Evolutionary conservation across 2,888 invertebrate genomes (phyloP).

Genomic region (Tenodera sinensis): DNA sequence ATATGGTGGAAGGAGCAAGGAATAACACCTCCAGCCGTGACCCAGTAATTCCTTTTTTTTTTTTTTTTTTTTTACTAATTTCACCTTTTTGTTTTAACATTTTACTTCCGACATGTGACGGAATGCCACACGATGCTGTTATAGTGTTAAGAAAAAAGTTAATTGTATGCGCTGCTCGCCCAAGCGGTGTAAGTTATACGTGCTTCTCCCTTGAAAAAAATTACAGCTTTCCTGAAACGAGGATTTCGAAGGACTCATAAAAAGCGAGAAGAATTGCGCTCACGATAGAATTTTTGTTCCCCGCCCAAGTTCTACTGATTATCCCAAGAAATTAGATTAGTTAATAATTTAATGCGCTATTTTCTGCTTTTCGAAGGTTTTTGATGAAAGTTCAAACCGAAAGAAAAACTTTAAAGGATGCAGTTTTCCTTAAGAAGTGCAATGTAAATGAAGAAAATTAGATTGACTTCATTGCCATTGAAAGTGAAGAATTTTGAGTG

Average conservation of each 20-base stretch:
- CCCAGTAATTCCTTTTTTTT: not conserved
- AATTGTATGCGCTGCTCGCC: not conserved
- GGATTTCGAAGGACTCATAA: not conserved
- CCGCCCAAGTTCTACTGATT: not conserved
- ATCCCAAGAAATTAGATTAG: not conserved
- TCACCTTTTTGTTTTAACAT: too few species aligned
- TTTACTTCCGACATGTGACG: not conserved
- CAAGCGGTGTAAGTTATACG: not conserved
- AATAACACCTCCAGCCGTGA: not conserved
- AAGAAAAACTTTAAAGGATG: not conserved
- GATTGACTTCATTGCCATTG: not conserved
- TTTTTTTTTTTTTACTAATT: too few species aligned
- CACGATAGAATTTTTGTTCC: not conserved
- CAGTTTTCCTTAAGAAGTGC: not conserved
- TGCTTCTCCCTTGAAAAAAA: not conserved
- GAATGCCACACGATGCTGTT: not conserved
- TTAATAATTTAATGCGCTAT: not conserved
- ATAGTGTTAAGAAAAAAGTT: not conserved
- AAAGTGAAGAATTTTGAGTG: not conserved
- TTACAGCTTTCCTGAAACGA: not conserved
- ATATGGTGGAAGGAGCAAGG: not conserved
- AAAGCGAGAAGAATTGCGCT: not conserved
- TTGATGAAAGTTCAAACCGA: not conserved
- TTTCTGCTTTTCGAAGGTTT: not conserved
- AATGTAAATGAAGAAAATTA: not conserved